Conservation (phyloP, 2,797 vertebrate genomes). For the Neoniphon sammara region DNA sequence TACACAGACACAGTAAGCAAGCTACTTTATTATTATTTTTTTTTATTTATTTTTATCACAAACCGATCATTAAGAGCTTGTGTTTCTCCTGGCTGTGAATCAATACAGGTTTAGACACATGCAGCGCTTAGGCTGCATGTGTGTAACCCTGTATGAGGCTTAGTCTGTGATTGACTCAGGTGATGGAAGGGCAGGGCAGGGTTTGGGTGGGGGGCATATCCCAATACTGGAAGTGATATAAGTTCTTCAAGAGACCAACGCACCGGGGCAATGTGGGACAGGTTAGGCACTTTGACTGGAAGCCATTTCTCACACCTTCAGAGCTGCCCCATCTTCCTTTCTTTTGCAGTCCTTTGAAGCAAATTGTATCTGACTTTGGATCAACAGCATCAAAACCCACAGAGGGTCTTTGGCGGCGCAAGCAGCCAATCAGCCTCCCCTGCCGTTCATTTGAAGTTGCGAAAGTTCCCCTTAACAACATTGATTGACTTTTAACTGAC, state of each 20-base stretch:
- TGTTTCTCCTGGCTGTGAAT: conserved; percentile 52
- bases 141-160: conserved; percentile 56
- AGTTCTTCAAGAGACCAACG: conserved; percentile 43
- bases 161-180: not conserved
- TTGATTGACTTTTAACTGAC: conserved; percentile 76
- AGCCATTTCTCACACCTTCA: conserved; percentile 20
- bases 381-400: conserved; percentile 33
- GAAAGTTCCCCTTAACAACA: conserved; percentile 59
- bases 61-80: conserved; percentile 49
- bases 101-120: conserved; percentile 58
- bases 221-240: conserved; percentile 29
- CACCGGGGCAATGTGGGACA: conserved; percentile 29
- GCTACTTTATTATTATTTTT: not conserved
- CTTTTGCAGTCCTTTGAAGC: conserved; percentile 23
- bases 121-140: conserved; percentile 42
- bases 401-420: not conserved
- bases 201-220: not conserved
- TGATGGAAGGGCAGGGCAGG: conserved; percentile 35
- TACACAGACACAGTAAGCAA: conserved; percentile 16
- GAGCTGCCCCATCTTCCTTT: conserved; percentile 12
- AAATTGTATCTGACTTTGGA: conserved; percentile 20
- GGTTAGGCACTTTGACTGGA: conserved; percentile 24
- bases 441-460: conserved; percentile 53
- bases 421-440: conserved; percentile 15
- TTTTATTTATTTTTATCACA: conserved; percentile 14